Conservation (phyloP, 2,113 vertebrate genomes). For the Psephotus haematonotus region DNA sequence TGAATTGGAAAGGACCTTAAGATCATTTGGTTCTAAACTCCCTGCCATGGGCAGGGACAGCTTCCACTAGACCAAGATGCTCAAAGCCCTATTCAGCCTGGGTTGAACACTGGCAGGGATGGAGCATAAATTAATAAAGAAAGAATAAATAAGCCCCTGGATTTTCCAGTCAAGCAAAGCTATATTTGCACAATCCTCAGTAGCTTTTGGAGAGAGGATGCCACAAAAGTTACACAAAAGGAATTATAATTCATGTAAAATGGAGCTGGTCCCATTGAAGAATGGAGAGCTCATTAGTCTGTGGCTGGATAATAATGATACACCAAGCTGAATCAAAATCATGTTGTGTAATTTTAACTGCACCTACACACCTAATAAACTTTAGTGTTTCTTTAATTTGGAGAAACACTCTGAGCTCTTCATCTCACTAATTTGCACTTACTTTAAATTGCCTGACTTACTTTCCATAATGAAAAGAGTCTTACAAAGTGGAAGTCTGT, state of each 20-base stretch:
- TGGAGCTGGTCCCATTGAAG: not conserved
- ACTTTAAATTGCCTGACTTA: constrained; percentile 21
- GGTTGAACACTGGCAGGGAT: not conserved
- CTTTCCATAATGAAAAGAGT: not conserved
- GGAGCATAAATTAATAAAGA: not conserved
- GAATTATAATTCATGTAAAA: not conserved
- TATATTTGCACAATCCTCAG: not conserved
- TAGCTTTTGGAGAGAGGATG: not conserved
- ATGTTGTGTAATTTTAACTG: not conserved
- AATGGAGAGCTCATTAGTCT: not conserved
- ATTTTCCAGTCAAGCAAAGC: not conserved
- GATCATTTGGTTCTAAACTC: not conserved
- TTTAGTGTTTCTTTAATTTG: constrained; percentile 11
- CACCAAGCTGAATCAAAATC: not conserved
- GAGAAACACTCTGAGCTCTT: not conserved
- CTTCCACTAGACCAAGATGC: not conserved
- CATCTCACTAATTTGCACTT: constrained; percentile 29
- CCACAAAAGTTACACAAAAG: not conserved
- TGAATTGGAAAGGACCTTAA: not conserved
- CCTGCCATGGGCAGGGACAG: not conserved
- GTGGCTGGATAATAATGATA: not conserved
- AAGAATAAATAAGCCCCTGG: not conserved
- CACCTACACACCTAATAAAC: not conserved
- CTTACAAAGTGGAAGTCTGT: not conserved
- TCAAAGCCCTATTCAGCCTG: not conserved